Conservation (phyloP, 2,113 vertebrate genomes). For the Machaerirhynchus nigripectus region DNA sequence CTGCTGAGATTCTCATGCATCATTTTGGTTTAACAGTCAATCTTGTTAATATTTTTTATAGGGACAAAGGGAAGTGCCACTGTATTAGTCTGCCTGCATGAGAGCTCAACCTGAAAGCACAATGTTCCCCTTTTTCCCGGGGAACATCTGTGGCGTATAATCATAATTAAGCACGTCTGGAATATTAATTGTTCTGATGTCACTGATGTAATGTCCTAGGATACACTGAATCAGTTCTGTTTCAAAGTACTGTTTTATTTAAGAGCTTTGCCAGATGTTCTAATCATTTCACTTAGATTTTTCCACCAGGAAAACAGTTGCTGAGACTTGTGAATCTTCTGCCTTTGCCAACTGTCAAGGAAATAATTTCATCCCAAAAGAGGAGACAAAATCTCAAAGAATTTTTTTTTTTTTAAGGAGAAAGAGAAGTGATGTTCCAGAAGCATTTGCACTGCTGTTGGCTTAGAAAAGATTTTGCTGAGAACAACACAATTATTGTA, state of each 20-base stretch:
- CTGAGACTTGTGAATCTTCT: constrained; percentile 54
- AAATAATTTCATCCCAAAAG: constrained; percentile 51
- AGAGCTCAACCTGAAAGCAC: constrained; percentile 41
- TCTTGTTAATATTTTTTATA: background rate
- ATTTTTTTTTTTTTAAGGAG: background rate
- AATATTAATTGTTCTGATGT: constrained; percentile 70
- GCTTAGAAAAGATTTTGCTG: background rate
- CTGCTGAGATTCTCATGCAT: background rate
- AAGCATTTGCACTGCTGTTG: background rate
- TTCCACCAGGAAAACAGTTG: constrained; percentile 66
- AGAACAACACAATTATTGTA: background rate
- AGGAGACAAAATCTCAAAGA: background rate
- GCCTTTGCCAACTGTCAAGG: constrained; percentile 50
- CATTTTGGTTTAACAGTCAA: background rate
- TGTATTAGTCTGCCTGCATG: constrained; percentile 29
- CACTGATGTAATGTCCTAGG: constrained; percentile 56
- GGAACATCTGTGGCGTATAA: constrained; percentile 63
- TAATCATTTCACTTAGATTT: constrained; percentile 59
- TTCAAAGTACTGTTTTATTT: constrained; percentile 62
- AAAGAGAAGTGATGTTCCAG: background rate
- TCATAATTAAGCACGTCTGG: constrained; percentile 61
- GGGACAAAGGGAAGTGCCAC: background rate
- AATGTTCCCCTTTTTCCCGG: background rate
- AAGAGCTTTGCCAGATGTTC: constrained; percentile 67
- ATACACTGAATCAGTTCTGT: constrained; percentile 51